Percentiles rank a stretch among this genome's conserved stretches.
Evolutionary conservation across 2,113 vertebrate genomes (phyloP).

Genomic region (Nettapus auritus): DNA sequence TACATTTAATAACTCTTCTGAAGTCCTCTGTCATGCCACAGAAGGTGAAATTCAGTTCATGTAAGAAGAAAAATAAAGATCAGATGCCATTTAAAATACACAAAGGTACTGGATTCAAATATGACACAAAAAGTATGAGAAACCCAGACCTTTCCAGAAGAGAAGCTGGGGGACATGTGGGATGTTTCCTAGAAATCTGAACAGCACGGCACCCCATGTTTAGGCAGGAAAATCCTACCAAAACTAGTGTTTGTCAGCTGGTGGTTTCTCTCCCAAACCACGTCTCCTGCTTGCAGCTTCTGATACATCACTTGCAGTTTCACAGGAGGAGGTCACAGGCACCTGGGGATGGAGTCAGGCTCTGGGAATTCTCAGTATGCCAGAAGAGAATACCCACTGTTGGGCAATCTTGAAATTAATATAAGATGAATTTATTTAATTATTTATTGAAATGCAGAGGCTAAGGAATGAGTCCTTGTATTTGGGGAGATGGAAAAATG

Average conservation of each 20-base stretch:
- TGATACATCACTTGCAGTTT: not conserved
- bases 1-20: not conserved
- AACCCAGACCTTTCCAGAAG: not conserved
- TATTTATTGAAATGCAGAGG: not conserved
- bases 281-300: not conserved
- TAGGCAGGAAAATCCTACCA: not conserved
- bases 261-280: not conserved
- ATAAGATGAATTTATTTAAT: not conserved
- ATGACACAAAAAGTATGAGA: not conserved
- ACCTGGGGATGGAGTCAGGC: not conserved
- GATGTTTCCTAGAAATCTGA: not conserved
- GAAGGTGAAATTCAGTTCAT: not conserved
- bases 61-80: not conserved
- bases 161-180: not conserved
- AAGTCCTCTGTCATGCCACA: not conserved
- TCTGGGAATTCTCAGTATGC: not conserved
- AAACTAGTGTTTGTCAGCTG: not conserved
- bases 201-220: not conserved
- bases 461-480: not conserved
- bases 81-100: not conserved
- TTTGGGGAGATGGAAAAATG: not conserved
- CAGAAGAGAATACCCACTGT: not conserved
- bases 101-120: not conserved
- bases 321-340: not conserved
- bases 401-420: not conserved